Evolutionary conservation across 2,888 invertebrate species (phyloP), one percentile per base, ranked within the genome.

Genomic region (Drosophila antonietae): DNA sequence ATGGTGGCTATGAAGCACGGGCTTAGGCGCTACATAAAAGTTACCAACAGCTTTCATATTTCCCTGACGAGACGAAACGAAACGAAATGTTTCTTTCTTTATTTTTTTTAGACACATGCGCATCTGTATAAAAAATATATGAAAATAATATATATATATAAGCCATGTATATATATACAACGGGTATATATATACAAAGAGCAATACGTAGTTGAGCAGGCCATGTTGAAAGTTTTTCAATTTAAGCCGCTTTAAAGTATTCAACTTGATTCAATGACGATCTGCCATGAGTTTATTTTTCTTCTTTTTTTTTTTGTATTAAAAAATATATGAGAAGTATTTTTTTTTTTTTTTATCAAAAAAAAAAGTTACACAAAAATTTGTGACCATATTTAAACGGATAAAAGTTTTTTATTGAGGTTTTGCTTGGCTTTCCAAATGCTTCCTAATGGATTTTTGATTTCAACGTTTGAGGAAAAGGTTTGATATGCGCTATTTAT

Each of bases 151-250:
- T 49, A 58, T 20, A 44, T 23, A 23, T 67, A 53, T 31, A 58
- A 41, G 20, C n/a, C n/a, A n/a, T 20, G 2, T 20, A 20, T 20
- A 57, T 44, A 67, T 9, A 43, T 44, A 62, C 14, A 44, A 39
- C 23, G 31, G 14, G 14, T 70, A 71, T 69, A 53, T 18, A 33
- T n/a, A 12, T 46, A 14, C 53, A 51, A 68, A 64, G 46, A 14
- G 33, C 35, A 35, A 64, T 72, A 68, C 57, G 62, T 75, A 60
- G 68, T 75, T 68, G 66, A 47, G 66, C 43, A 59, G 63, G 72
- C 75, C 81, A 75, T 65, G 78, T 60, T 80, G 78, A 86, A 89
- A 89, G 89, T 88, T 88, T 88, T 88, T 89, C 88, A 88, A 88
- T 88, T 88, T 88, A 69, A 76, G 73, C 70, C 72, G 88, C 84